phyloP scores from a whole-genome alignment of 2,888 invertebrate species.

The Erebia palarica region DNA sequence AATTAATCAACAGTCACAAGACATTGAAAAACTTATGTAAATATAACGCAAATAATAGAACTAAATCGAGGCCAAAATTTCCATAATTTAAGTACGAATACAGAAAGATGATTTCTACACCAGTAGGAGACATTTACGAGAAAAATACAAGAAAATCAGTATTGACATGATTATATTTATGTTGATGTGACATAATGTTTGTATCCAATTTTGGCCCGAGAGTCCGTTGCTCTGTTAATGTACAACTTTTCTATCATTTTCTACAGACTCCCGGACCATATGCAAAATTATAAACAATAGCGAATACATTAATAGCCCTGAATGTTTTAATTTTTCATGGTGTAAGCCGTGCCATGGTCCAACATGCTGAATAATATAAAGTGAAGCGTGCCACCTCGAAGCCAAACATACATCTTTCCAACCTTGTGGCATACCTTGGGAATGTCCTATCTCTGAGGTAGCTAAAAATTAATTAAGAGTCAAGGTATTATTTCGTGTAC shows the following conservation, averaged over 20 bases:
- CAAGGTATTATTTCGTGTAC: conserved; percentile 51
- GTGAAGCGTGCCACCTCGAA: conserved; percentile 76
- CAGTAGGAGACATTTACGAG: conserved; percentile 11
- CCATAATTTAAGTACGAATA: neutral
- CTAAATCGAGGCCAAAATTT: conserved; percentile 14
- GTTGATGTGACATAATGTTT: neutral
- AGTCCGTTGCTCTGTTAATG: no score
- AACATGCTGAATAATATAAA: conserved; percentile 62
- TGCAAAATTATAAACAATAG: conserved; percentile 37
- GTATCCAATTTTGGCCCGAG: neutral
- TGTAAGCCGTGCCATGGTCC: conserved; percentile 72
- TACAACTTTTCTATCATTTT: no score
- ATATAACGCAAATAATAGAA: conserved; percentile 17
- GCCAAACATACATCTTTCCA: conserved; percentile 67
- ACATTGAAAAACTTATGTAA: neutral
- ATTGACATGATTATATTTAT: neutral
- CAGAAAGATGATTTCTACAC: conserved; percentile 1
- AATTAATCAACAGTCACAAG: neutral
- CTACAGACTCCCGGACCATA: neutral
- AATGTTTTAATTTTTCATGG: conserved; percentile 30
- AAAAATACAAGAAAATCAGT: neutral
- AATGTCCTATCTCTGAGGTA: conserved; percentile 96
- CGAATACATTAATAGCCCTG: conserved; percentile 25
- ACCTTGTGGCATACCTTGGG: conserved; percentile 88
- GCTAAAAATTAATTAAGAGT: conserved; percentile 83